These are phyloP conservation scores for Cassiopea andromeda DNA, from an alignment of 30 jellyfish, hydroid and myxozoan genomes.

Conservation along the genomic window DNA sequence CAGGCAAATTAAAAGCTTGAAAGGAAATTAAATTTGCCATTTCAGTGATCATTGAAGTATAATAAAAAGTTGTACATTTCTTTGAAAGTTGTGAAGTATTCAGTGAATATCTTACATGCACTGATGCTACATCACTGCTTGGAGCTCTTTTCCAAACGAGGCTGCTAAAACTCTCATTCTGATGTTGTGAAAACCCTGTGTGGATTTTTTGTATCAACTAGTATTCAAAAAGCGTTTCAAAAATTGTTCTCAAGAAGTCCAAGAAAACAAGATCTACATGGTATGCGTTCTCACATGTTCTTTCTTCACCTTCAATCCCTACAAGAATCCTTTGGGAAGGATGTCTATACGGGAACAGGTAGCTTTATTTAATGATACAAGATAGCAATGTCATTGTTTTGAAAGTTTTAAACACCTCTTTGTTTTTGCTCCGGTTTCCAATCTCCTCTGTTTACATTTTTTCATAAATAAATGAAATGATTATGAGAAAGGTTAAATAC, in stretches of 20 bases:
- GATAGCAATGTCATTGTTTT: conserved; percentile 9
- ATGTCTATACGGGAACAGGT: conserved; percentile 2
- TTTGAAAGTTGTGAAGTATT: too few relatives aligned
- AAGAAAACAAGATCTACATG: conserved; percentile 25
- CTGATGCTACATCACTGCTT: background rate
- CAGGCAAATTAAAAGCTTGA: too few relatives aligned
- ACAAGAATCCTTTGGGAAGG: conserved; percentile 20
- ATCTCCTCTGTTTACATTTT: background rate
- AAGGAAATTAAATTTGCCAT: too few relatives aligned
- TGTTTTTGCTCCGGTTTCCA: conserved; percentile 24
- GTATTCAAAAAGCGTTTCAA: conserved; percentile 23
- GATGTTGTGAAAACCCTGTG: conserved; percentile 31
- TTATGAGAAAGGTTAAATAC: too few relatives aligned
- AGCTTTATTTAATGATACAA: conserved; percentile 23
- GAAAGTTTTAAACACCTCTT: conserved; percentile 12
- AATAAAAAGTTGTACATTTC: too few relatives aligned
- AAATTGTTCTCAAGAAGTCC: background rate
- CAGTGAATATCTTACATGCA: too few relatives aligned
- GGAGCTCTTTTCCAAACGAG: conserved; percentile 34
- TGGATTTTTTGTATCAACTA: background rate
- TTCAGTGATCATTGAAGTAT: too few relatives aligned
- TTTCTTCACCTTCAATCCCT: background rate
- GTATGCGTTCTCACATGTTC: conserved; percentile 9
- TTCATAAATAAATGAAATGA: background rate
- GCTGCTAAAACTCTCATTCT: conserved; percentile 31